phyloP scores from a whole-genome alignment of 2,888 invertebrate genomes.

The Perdita meconis region DNA sequence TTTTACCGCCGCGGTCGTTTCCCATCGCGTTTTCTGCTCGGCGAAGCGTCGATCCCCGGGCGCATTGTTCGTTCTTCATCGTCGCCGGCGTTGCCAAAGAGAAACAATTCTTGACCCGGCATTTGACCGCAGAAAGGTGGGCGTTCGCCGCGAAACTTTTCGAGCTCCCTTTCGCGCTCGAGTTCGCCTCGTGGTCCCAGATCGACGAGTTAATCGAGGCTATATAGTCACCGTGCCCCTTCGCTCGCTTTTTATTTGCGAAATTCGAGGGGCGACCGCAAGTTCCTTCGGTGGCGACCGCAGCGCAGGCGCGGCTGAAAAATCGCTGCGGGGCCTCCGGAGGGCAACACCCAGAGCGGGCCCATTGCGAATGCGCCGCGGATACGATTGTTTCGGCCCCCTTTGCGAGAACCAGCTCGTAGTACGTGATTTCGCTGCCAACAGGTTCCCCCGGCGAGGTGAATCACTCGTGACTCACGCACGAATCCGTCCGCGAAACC shows the following conservation, averaged over 20 bases:
- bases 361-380: conserved; percentile 14
- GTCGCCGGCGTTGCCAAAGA: conserved; percentile 16
- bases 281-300: too few relatives aligned
- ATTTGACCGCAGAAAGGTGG: background rate
- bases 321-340: background rate
- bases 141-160: background rate
- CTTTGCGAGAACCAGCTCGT: conserved; percentile 45
- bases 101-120: conserved; percentile 26
- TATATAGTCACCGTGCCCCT: background rate
- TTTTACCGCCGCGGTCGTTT: conserved; percentile 47
- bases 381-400: conserved; percentile 38
- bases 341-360: background rate
- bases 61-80: conserved; percentile 55
- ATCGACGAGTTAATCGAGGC: background rate
- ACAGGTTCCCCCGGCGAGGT: conserved; percentile 53
- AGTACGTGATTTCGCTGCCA: conserved; percentile 64
- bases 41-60: conserved; percentile 40
- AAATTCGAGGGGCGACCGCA: background rate
- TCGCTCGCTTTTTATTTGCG: background rate
- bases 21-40: conserved; percentile 49
- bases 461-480: conserved; percentile 68
- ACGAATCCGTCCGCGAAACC: conserved; percentile 53
- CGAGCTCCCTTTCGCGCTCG: background rate
- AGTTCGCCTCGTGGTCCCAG: background rate
- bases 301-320: background rate